Conservation (phyloP, 2,113 vertebrate genomes). For the Ceratotherium simum region DNA sequence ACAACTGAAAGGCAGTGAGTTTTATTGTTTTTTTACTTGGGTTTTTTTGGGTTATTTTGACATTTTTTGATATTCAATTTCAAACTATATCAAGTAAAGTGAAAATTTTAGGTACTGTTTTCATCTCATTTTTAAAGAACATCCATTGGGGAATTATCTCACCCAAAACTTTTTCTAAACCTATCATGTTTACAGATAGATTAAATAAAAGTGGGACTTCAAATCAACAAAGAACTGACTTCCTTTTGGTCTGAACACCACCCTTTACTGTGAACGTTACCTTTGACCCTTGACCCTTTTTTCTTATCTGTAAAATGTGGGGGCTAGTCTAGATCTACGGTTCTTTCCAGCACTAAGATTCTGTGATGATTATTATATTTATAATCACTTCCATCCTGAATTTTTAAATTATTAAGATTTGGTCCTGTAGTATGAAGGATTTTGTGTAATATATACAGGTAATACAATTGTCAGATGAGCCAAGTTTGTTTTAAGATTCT, state of each 20-base stretch:
- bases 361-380: neutral
- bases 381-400: neutral
- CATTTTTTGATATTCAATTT: neutral
- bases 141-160: neutral
- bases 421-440: neutral
- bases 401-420: constrained; percentile 1
- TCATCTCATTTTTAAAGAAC: constrained; percentile 21
- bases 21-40: neutral
- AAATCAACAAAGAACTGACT: neutral
- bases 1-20: neutral
- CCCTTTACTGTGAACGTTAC: neutral
- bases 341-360: neutral
- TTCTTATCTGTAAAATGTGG: neutral
- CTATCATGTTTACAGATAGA: neutral
- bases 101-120: neutral
- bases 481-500: neutral
- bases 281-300: neutral
- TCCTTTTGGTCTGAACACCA: neutral
- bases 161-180: neutral
- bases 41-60: neutral
- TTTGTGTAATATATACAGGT: neutral
- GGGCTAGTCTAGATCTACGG: neutral
- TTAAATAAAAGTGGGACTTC: neutral
- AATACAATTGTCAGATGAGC: neutral
- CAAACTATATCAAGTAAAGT: neutral